phyloP scores from a whole-genome alignment of 2,888 invertebrate species.

The Tetheella fluctuosa region DNA sequence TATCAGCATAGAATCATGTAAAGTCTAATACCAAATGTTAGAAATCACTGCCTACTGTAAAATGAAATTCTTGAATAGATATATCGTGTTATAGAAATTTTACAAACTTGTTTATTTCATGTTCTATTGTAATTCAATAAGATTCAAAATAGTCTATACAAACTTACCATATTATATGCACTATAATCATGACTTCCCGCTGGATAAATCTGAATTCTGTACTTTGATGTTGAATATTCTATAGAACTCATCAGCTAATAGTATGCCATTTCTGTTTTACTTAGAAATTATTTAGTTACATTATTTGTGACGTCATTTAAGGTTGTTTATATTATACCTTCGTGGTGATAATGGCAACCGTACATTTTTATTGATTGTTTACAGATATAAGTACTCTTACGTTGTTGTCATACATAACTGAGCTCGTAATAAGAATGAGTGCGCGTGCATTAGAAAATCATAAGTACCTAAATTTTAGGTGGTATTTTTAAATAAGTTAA shows the following conservation, averaged over 20 bases:
- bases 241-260: neutral
- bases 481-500: slow-evolving; percentile 76
- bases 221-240: neutral
- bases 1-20: slow-evolving; percentile 30
- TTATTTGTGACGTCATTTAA: slow-evolving; percentile 21
- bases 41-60: slow-evolving; percentile 52
- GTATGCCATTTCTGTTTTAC: neutral
- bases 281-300: neutral
- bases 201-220: neutral
- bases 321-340: slow-evolving; percentile 49
- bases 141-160: no score
- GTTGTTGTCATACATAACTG: slow-evolving; percentile 51
- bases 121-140: neutral
- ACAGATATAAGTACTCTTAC: slow-evolving; percentile 51
- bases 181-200: neutral
- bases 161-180: no score
- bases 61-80: slow-evolving; percentile 24
- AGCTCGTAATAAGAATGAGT: slow-evolving; percentile 58
- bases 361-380: slow-evolving; percentile 63
- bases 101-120: neutral
- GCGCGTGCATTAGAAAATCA: slow-evolving; percentile 69
- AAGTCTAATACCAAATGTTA: slow-evolving; percentile 50
- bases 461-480: slow-evolving; percentile 75
- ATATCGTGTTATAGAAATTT: slow-evolving; percentile 27
- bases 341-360: slow-evolving; percentile 42